These are phyloP conservation scores for Oreotragus oreotragus DNA, from an alignment of 2,113 vertebrate species.

Conservation along the genomic window DNA sequence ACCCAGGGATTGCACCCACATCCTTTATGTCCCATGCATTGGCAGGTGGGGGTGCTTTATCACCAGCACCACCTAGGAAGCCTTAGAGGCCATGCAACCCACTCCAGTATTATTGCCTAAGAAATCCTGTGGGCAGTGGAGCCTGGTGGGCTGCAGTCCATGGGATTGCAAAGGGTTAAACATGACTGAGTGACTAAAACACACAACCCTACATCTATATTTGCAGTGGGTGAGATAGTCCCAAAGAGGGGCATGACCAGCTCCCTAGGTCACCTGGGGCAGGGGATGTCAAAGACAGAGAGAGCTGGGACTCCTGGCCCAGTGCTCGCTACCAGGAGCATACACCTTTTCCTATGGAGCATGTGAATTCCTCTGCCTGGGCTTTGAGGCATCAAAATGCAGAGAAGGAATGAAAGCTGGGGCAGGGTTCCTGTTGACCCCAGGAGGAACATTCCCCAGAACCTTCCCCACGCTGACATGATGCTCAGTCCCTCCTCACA, in stretches of 20 bases:
- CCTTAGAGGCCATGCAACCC: neutral
- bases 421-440: neutral
- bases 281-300: neutral
- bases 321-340: no score
- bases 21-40: neutral
- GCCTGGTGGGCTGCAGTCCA: neutral
- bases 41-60: neutral
- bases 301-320: neutral
- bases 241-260: neutral
- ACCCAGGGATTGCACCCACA: neutral
- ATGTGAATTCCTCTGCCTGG: neutral
- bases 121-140: neutral
- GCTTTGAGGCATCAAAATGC: neutral
- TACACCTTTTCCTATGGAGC: accelerated
- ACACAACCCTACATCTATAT: neutral
- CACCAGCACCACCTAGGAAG: neutral
- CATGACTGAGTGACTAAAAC: neutral
- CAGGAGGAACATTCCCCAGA: neutral
- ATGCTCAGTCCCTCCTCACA: neutral
- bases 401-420: neutral
- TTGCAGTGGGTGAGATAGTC: neutral
- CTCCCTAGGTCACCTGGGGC: no score
- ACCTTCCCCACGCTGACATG: neutral
- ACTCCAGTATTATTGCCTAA: neutral
- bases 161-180: neutral